These are phyloP conservation scores for Chlorodrepanis virens DNA, from an alignment of 2,113 vertebrate species.

Conservation along the genomic window DNA sequence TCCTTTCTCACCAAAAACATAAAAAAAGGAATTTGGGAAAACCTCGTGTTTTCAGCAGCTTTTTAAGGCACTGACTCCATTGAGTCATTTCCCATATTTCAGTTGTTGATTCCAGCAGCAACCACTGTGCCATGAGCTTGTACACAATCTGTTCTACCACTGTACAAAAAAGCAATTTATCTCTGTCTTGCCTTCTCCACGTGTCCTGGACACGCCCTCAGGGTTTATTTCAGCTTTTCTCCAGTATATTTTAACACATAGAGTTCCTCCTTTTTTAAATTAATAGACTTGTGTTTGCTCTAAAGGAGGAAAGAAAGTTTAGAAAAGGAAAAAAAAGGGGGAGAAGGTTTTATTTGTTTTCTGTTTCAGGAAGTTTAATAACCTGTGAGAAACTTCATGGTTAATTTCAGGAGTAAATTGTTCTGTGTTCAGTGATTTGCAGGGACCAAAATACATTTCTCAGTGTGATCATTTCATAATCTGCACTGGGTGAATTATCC, in stretches of 20 bases:
- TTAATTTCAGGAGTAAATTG: background rate
- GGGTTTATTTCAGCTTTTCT: background rate
- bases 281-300: accelerated
- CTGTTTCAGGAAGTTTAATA: background rate
- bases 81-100: accelerated
- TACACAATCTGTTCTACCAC: accelerated
- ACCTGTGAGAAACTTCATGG: background rate
- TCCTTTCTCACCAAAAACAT: background rate
- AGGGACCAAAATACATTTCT: background rate
- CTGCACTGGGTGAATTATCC: background rate
- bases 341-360: background rate
- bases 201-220: accelerated
- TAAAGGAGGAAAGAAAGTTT: background rate
- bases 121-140: background rate
- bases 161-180: background rate
- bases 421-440: background rate
- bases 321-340: background rate
- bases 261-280: background rate
- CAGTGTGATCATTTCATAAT: background rate
- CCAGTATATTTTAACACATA: background rate
- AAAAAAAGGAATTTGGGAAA: background rate
- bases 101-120: background rate
- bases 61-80: background rate
- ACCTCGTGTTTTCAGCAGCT: accelerated
- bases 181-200: background rate